Evolutionary conservation across 1,140 invertebrate genomes (phyloP).

Genomic region (Globodera rostochiensis): DNA sequence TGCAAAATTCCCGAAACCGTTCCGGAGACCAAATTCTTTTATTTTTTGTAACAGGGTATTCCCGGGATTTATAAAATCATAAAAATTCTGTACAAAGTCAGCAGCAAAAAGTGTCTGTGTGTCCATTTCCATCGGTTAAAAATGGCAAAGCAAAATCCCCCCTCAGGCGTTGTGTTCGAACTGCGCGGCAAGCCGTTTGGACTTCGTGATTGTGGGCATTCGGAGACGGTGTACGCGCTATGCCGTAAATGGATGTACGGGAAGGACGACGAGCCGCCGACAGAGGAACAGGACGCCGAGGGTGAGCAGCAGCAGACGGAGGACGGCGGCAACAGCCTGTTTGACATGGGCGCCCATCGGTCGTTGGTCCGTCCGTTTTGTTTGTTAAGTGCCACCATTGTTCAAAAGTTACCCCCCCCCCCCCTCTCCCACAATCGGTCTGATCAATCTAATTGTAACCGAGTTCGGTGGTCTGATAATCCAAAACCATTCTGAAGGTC

Average conservation of each 20-base stretch:
- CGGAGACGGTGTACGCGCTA: constrained; percentile 46
- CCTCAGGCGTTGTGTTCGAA: constrained; percentile 52
- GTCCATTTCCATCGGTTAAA: background rate
- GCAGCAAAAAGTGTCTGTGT: no score
- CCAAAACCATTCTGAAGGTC: no score
- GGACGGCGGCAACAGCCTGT: background rate
- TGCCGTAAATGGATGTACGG: constrained; percentile 59
- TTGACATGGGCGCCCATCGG: background rate
- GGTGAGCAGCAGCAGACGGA: constrained; percentile 12
- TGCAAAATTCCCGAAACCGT: no score
- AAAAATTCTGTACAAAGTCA: no score
- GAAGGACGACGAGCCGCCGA: constrained; percentile 49
- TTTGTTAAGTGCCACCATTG: no score
- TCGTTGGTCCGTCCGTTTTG: background rate
- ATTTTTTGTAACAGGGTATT: no score
- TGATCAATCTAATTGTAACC: no score
- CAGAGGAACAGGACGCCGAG: constrained; percentile 19
- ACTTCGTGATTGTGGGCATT: constrained; percentile 39
- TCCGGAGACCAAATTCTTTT: no score
- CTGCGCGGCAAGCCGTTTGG: constrained; percentile 53
- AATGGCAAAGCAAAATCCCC: background rate
- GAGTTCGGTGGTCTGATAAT: no score
- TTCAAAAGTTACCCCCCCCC: no score
- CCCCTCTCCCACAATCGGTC: no score
- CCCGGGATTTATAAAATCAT: no score